Percentiles rank a stretch among this genome's conserved stretches.
phyloP scores from a whole-genome alignment of 2,113 vertebrate species.

The Clinocottus analis region DNA sequence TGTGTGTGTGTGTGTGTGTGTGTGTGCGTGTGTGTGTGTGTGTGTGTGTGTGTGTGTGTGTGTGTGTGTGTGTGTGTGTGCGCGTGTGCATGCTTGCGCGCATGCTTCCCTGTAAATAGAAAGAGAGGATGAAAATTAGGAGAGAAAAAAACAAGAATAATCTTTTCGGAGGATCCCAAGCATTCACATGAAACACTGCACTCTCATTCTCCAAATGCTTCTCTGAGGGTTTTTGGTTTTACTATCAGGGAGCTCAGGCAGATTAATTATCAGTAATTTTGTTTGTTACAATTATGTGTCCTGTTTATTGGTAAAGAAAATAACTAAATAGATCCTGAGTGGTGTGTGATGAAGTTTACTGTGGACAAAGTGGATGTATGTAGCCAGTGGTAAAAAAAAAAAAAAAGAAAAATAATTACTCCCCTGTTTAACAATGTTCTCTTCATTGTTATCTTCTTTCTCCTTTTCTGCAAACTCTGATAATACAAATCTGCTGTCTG shows the following conservation, averaged over 20 bases:
- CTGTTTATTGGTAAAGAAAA: neutral
- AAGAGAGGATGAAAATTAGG: neutral
- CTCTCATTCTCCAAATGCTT: neutral
- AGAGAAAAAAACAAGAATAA: neutral
- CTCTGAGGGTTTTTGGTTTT: neutral
- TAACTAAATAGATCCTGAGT: neutral
- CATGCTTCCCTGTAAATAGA: neutral
- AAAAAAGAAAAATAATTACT: neutral
- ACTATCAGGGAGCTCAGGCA: neutral
- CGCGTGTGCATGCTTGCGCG: neutral
- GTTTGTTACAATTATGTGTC: neutral
- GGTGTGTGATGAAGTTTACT: neutral
- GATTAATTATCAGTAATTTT: neutral
- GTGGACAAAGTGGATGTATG: neutral
- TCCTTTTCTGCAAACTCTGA: neutral
- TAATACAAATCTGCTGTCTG: neutral
- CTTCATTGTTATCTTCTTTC: neutral
- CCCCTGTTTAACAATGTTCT: neutral
- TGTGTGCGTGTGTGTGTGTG: slow-evolving; percentile 5
- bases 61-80: slow-evolving; percentile 5
- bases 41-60: slow-evolving; percentile 10
- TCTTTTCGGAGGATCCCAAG: neutral
- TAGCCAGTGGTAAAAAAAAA: neutral
- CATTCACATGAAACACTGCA: neutral
- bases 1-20: slow-evolving; percentile 5